Conservation (phyloP, 1,140 invertebrate species). For the Diorhabda sublineata region DNA sequence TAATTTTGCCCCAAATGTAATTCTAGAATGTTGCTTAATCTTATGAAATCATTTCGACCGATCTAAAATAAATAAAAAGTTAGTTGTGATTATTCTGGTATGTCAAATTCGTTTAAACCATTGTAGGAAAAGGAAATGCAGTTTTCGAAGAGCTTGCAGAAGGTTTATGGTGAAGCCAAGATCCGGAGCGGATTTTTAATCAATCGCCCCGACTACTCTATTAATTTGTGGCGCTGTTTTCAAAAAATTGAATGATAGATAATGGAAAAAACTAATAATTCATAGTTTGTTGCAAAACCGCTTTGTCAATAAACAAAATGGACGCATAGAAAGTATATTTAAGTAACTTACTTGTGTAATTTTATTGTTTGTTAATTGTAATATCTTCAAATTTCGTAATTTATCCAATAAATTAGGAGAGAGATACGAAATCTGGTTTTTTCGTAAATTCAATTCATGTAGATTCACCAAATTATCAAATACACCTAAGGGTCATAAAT, state of each 20-base stretch:
- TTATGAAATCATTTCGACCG: conserved; percentile 33
- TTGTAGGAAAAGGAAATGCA: too few species aligned
- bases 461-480: conserved; percentile 50
- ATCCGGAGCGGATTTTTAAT: too few species aligned
- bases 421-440: conserved; percentile 51
- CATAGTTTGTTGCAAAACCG: too few species aligned
- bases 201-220: too few species aligned
- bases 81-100: too few species aligned
- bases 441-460: conserved; percentile 52
- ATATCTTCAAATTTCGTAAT: conserved; percentile 47
- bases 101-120: too few species aligned
- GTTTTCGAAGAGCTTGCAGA: too few species aligned
- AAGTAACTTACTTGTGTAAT: conserved; percentile 35
- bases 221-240: too few species aligned
- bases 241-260: too few species aligned
- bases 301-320: too few species aligned
- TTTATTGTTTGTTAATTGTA: conserved; percentile 47
- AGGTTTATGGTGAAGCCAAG: too few species aligned
- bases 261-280: too few species aligned
- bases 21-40: conserved; percentile 37
- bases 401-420: conserved; percentile 47
- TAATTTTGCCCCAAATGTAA: conserved; percentile 43
- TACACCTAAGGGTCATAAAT: conserved; percentile 36
- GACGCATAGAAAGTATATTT: not conserved
- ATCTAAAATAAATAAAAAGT: conserved; percentile 29